Conservation (phyloP, 2,113 vertebrate species). For the Loxodonta africana region DNA sequence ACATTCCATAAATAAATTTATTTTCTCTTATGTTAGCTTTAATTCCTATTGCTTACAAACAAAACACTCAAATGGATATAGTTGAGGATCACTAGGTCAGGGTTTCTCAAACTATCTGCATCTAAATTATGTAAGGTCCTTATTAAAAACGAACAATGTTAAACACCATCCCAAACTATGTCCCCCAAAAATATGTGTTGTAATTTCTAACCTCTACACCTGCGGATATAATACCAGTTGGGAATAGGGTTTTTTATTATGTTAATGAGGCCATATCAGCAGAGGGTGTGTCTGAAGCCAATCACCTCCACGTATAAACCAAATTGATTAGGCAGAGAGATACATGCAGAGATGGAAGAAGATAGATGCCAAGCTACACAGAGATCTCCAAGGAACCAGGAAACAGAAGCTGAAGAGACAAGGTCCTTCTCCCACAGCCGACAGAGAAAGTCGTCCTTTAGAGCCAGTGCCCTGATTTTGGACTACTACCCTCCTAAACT, state of each 20-base stretch:
- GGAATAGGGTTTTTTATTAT: neutral
- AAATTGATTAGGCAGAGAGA: neutral
- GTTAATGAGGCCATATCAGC: neutral
- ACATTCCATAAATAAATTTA: neutral
- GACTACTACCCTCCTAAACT: neutral
- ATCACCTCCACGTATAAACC: neutral
- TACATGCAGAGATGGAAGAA: neutral
- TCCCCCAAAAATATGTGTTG: neutral
- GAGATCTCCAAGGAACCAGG: neutral
- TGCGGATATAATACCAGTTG: too few relatives aligned
- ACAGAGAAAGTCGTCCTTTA: neutral
- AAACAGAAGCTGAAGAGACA: neutral
- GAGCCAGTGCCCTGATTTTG: neutral
- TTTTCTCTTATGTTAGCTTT: conserved; percentile 43
- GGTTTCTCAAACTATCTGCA: conserved; percentile 15
- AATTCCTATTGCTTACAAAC: neutral
- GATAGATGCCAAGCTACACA: neutral
- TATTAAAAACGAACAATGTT: conserved; percentile 2
- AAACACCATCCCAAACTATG: neutral
- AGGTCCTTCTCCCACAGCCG: neutral
- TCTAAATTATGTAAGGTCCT: neutral
- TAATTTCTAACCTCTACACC: neutral
- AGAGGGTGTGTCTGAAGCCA: neutral
- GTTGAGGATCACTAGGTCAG: neutral
- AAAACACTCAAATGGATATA: neutral